Evolutionary conservation across 2,113 vertebrate species (phyloP), one percentile per base, ranked within the genome.

Genomic region (Grus americana): DNA sequence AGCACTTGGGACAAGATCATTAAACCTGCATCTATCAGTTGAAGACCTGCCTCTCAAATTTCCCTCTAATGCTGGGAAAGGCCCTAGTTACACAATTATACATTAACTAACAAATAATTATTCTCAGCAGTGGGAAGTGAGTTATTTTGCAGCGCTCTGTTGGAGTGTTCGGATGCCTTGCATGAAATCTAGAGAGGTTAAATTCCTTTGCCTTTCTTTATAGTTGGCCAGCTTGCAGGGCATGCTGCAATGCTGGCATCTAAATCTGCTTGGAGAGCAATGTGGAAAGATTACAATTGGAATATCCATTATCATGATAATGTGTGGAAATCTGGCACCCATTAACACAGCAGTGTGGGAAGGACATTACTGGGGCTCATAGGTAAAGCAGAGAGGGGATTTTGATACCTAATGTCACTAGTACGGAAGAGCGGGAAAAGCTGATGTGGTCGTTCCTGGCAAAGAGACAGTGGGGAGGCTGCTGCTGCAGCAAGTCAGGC

Each of bases 1-100:
- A 84, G 66, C 54, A 79, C 66, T 65, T 87, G 32, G 84, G 91
- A 95, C 89, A 79, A 93, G 89, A 97, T 87, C 87, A 91, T 91
- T 95, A 95, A 94, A 79, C 58, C 61, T 79, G 38, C 54, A 20
- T 50, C 21, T 72, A 79, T 95, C 84, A 82, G 38, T 78, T 38
- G 50, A 95, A 88, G 92, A 88, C 46, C 54, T 76, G 66, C 54
- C 49, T 94, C 74, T 79, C 66, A 55, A n/a, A 92, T 70, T 96
- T 92, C 78, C 67, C 88, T 65, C 70, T 92, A 62, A 47, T 73
- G 58, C 78, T 12, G 12, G 93, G 94, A 92, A 96, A 88, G 71
- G 66, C 46, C 52, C 49, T 81, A 49, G 58, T 89, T 95, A 87
- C 95, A 95, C 78, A 95, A 94, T 73, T 92, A 38, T 38, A 58